Percentiles rank a stretch among this genome's conserved stretches.
These are phyloP conservation scores for Emydura subglobosa DNA, from an alignment of 2,113 vertebrate species.

Conservation along the genomic window DNA sequence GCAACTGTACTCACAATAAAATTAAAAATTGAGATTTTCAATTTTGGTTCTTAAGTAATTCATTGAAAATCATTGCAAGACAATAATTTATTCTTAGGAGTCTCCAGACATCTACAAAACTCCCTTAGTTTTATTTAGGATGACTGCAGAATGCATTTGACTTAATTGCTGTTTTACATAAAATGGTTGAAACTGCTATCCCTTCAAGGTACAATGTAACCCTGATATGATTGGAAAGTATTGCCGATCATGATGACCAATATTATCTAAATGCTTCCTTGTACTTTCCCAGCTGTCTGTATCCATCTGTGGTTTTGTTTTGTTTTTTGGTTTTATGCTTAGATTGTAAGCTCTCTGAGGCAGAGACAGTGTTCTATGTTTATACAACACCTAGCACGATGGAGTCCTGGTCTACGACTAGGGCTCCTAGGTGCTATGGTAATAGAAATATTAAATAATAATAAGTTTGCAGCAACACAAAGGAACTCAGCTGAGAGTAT, in stretches of 20 bases:
- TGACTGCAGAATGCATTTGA: not conserved
- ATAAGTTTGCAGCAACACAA: not conserved
- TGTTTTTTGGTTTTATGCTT: not conserved
- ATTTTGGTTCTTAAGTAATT: not conserved
- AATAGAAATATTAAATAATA: not conserved
- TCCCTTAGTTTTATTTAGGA: not conserved
- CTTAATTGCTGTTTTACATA: not conserved
- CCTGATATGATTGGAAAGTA: not conserved
- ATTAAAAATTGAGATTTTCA: not conserved
- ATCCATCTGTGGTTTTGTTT: not conserved
- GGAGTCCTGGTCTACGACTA: not conserved
- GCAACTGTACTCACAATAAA: not conserved
- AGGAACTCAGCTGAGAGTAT: not conserved
- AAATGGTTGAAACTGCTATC: not conserved
- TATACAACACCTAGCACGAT: not conserved
- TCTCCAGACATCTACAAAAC: not conserved
- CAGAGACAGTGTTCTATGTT: not conserved
- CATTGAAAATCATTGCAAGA: not conserved
- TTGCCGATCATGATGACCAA: not conserved
- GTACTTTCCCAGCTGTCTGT: not conserved
- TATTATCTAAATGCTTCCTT: not conserved
- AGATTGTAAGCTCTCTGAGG: not conserved
- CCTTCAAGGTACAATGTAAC: rapidly evolving
- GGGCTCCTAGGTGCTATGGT: not conserved
- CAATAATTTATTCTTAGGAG: not conserved